Conservation (phyloP, 2,113 vertebrate genomes). For the Dasypus novemcinctus region DNA sequence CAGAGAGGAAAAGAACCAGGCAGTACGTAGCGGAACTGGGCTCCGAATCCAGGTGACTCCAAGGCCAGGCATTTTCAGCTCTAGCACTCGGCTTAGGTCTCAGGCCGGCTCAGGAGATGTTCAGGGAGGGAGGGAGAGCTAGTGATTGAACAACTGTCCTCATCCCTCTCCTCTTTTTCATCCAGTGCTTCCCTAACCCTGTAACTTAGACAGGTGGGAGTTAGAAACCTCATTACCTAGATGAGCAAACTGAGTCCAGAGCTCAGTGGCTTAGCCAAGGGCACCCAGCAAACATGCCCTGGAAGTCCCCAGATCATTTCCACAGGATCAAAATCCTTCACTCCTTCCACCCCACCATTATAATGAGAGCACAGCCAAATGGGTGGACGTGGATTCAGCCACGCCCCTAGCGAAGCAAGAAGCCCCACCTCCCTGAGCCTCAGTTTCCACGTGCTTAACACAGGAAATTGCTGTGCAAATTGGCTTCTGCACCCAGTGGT, state of each 20-base stretch:
- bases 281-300: neutral
- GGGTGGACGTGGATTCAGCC: neutral
- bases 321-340: neutral
- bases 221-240: neutral
- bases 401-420: neutral
- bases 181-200: neutral
- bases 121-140: fast-evolving
- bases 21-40: neutral
- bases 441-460: neutral
- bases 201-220: neutral
- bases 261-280: neutral
- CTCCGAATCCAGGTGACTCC: neutral
- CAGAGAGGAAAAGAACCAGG: neutral
- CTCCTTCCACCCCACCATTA: neutral
- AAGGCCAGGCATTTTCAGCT: neutral
- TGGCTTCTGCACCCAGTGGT: neutral
- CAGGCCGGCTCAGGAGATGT: neutral
- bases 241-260: neutral
- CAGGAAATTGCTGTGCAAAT: neutral
- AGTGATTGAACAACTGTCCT: fast-evolving
- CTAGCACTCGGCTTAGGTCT: neutral
- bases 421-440: neutral
- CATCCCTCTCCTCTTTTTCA: neutral
- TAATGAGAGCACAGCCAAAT: neutral
- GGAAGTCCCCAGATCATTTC: neutral